Percentiles rank a stretch among this genome's conserved stretches.
phyloP scores from a whole-genome alignment of 64 coral and sea anemone genomes.

The Actinia equina region DNA sequence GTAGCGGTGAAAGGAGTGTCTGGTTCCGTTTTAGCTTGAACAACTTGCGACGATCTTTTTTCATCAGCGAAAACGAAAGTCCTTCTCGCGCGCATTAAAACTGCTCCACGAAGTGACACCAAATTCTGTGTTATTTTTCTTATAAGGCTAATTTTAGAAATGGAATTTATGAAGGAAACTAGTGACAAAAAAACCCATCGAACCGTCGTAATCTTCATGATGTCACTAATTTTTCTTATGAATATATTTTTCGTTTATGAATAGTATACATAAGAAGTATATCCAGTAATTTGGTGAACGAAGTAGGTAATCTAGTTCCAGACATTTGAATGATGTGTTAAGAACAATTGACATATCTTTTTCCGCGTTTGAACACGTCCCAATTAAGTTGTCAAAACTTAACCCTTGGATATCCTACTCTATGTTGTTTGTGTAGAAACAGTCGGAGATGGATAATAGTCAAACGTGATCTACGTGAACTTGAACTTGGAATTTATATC shows the following conservation, averaged over 20 bases:
- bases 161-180: too few relatives aligned
- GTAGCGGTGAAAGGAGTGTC: neutral
- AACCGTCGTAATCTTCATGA: too few relatives aligned
- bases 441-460: neutral
- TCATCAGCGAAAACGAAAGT: neutral
- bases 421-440: neutral
- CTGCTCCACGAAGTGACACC: neutral
- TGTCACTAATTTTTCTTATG: too few relatives aligned
- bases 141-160: too few relatives aligned
- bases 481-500: neutral
- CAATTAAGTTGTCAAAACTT: conserved; percentile 2
- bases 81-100: neutral
- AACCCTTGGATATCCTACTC: neutral
- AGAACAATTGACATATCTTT: neutral
- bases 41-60: neutral
- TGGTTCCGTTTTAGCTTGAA: neutral
- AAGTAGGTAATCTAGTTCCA: too few relatives aligned
- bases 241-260: too few relatives aligned
- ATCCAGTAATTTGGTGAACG: too few relatives aligned
- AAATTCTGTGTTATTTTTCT: neutral
- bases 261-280: too few relatives aligned
- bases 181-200: too few relatives aligned
- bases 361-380: neutral
- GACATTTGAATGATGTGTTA: neutral
- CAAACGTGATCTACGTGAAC: neutral